phyloP scores from a whole-genome alignment of 2,797 vertebrate species.

The Pelobates cultripes region DNA sequence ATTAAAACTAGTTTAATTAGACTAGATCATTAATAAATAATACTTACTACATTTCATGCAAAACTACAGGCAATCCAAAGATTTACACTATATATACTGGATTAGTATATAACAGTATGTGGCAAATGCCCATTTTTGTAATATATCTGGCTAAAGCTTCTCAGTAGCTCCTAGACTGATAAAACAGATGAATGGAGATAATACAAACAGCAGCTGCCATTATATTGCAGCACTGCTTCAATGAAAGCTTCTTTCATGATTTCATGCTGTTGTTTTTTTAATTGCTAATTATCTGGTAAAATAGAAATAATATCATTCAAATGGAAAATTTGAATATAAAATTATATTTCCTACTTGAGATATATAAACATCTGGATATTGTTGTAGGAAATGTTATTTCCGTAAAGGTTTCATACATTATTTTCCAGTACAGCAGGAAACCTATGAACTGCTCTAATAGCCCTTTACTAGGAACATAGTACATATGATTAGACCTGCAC shows the following conservation, averaged over 20 bases:
- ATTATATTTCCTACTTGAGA: constrained; percentile 19
- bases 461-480: neutral
- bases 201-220: constrained; percentile 42
- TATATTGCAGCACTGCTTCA: constrained; percentile 46
- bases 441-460: neutral
- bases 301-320: constrained; percentile 51
- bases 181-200: constrained; percentile 42
- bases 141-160: constrained; percentile 10
- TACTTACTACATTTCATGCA: neutral
- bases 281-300: constrained; percentile 49
- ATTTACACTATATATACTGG: neutral
- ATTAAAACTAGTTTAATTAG: neutral
- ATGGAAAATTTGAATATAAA: constrained; percentile 36
- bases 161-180: constrained; percentile 25
- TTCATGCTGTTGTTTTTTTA: constrained; percentile 45
- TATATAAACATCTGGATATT: constrained; percentile 36
- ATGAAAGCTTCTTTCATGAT: constrained; percentile 37
- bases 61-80: neutral
- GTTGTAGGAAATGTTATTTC: constrained; percentile 10
- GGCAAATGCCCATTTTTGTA: constrained; percentile 12
- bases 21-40: neutral
- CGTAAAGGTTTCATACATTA: constrained; percentile 17
- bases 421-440: constrained; percentile 13
- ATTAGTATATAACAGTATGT: neutral
- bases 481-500: constrained; percentile 3